These are phyloP conservation scores for Actenoides hombroni DNA, from an alignment of 2,113 vertebrate species.

Conservation along the genomic window DNA sequence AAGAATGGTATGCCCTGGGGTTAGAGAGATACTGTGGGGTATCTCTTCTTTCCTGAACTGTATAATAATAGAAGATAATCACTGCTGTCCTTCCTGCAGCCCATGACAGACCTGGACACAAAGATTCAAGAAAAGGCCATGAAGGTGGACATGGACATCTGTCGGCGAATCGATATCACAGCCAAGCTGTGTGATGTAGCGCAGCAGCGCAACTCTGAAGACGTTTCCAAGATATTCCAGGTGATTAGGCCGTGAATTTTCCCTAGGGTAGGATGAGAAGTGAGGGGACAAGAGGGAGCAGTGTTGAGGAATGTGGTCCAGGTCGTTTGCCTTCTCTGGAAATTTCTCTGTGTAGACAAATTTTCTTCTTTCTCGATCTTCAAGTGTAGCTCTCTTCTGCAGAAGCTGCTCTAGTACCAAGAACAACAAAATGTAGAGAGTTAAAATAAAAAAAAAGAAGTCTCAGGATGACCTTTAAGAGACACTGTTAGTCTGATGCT, in stretches of 20 bases:
- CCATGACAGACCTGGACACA: slow-evolving; percentile 98
- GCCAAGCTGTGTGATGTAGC: slow-evolving; percentile 98
- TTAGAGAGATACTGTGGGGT: slow-evolving; percentile 51
- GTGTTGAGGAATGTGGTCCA: neutral
- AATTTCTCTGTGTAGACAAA: accelerated
- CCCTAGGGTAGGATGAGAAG: neutral
- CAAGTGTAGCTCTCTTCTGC: neutral
- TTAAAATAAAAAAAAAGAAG: neutral
- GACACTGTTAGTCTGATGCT: neutral
- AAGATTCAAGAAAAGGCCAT: slow-evolving; percentile 99
- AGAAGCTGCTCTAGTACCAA: neutral
- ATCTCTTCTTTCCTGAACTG: slow-evolving; percentile 64
- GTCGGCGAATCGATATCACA: slow-evolving; percentile 97
- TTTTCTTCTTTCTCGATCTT: neutral
- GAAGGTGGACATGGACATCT: slow-evolving; percentile 99
- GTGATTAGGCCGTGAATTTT: slow-evolving; percentile 77
- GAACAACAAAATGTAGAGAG: neutral
- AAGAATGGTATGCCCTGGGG: neutral
- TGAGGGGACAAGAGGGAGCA: slow-evolving; percentile 24
- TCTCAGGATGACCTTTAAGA: neutral
- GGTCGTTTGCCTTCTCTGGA: neutral
- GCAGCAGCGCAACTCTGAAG: slow-evolving; percentile 98
- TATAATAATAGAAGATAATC: slow-evolving; percentile 71
- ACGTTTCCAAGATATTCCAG: slow-evolving; percentile 97
- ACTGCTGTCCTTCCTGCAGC: slow-evolving; percentile 84